Percentiles rank a stretch among this genome's conserved stretches.
Conservation (phyloP, 2,113 vertebrate genomes). For the Lepidothrix coronata region DNA sequence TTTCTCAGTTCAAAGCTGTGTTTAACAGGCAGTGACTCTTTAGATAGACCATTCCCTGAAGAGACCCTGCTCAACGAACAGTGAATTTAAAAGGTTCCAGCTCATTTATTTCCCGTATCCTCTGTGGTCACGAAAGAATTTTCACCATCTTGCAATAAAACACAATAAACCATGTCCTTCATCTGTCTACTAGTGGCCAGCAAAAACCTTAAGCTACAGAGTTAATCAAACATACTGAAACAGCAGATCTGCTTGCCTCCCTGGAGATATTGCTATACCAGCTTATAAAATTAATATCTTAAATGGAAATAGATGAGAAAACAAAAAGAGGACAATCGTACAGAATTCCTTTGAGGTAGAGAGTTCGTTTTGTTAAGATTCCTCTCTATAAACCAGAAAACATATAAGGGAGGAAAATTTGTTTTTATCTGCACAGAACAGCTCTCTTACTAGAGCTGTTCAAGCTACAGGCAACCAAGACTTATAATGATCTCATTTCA, state of each 20-base stretch:
- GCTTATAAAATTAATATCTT: neutral
- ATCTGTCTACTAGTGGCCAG: neutral
- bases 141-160: neutral
- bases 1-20: neutral
- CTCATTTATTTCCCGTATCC: neutral
- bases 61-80: neutral
- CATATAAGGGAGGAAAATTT: neutral
- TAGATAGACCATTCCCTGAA: neutral
- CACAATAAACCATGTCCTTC: neutral
- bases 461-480: neutral
- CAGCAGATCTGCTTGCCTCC: accelerated
- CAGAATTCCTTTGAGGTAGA: neutral
- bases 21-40: neutral
- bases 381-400: neutral
- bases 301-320: neutral
- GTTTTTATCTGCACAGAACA: neutral
- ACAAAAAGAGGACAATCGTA: neutral
- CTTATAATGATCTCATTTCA: neutral
- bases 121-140: neutral
- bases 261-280: neutral
- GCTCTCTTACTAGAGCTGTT: neutral
- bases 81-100: neutral
- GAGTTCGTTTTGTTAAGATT: neutral
- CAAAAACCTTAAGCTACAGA: neutral
- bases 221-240: neutral